Evolutionary conservation across 2,797 vertebrate species (phyloP).

Genomic region (Danionella dracula): DNA sequence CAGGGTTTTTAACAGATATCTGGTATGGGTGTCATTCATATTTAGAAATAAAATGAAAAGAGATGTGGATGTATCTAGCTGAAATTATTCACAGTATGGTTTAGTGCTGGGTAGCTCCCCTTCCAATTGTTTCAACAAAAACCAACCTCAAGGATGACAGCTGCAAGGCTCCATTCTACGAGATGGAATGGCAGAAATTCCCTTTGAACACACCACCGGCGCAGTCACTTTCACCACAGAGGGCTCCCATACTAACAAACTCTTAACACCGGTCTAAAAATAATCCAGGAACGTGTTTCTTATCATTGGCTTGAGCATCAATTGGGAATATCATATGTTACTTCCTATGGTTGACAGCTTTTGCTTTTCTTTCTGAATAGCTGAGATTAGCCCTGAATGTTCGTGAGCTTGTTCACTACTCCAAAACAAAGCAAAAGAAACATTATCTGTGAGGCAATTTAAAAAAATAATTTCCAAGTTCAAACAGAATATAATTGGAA

Average conservation of each 20-base stretch:
- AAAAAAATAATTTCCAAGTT: too few relatives aligned
- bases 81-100: background rate
- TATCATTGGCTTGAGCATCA: constrained; percentile 30
- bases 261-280: constrained; percentile 22
- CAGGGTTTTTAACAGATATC: background rate
- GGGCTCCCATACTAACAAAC: constrained; percentile 25
- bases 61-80: background rate
- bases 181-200: constrained; percentile 57
- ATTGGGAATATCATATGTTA: constrained; percentile 16
- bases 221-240: constrained; percentile 63
- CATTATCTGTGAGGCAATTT: background rate
- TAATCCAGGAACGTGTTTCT: constrained; percentile 33
- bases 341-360: constrained; percentile 27
- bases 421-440: background rate
- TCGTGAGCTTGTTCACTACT: background rate
- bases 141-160: constrained; percentile 46
- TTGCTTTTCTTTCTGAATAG: background rate
- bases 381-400: background rate
- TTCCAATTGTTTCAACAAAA: constrained; percentile 45
- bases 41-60: background rate
- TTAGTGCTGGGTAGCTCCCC: background rate
- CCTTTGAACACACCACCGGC: constrained; percentile 50
- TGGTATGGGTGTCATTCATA: constrained; percentile 6
- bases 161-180: constrained; percentile 54
- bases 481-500: too few relatives aligned